Percentiles rank a stretch among this genome's conserved stretches.
phyloP scores from a whole-genome alignment of 2,797 vertebrate species.

The Pteronotus mesoamericanus region DNA sequence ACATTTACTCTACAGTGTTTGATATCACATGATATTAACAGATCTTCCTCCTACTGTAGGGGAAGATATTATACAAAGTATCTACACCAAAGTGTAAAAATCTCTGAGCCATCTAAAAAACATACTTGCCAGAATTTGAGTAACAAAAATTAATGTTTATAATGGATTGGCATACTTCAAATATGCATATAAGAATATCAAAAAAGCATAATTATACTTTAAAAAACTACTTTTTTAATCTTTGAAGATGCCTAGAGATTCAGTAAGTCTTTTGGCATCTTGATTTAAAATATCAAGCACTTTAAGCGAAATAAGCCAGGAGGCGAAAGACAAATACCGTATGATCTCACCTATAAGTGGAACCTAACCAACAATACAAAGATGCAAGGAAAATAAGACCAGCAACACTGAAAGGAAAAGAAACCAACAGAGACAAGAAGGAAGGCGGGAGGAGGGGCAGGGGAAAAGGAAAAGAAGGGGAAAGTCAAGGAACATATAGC shows the following conservation, averaged over 20 bases:
- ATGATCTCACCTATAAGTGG: too few relatives aligned
- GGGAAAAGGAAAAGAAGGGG: too few relatives aligned
- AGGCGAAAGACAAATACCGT: too few relatives aligned
- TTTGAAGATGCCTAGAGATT: background rate
- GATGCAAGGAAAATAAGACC: too few relatives aligned
- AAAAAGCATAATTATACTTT: background rate
- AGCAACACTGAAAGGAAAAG: too few relatives aligned
- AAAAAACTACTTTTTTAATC: background rate
- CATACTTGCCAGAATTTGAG: background rate
- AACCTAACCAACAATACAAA: too few relatives aligned
- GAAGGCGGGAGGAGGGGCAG: too few relatives aligned
- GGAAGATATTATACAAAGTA: background rate
- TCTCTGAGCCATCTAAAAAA: background rate
- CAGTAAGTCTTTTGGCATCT: background rate
- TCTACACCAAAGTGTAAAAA: background rate
- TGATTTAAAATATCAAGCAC: background rate
- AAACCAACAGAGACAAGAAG: too few relatives aligned
- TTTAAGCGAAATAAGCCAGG: too few relatives aligned
- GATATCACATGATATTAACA: background rate
- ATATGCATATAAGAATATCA: background rate
- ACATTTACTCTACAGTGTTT: background rate
- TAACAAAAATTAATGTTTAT: background rate
- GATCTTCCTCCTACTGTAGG: background rate
- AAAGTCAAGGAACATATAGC: too few relatives aligned
- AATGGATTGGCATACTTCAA: background rate